phyloP scores from a whole-genome alignment of 1,140 invertebrate genomes.

The Drosophila azteca region DNA sequence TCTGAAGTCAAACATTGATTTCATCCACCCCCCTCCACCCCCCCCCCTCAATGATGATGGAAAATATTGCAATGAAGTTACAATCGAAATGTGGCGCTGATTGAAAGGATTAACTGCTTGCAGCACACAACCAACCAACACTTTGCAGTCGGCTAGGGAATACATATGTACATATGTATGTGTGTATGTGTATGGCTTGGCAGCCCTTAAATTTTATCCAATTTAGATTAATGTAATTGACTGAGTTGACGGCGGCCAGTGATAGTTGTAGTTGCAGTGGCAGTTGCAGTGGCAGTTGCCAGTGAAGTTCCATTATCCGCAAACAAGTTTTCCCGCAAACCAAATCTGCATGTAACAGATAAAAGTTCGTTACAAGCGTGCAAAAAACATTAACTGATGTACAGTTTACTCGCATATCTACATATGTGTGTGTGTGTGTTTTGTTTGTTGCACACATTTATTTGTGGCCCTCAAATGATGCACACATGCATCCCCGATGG shows the following conservation, averaged over 20 bases:
- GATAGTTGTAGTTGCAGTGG: too few relatives aligned
- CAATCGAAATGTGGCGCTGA: background rate
- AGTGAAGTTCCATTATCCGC: too few relatives aligned
- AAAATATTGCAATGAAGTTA: background rate
- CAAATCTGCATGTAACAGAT: slow-evolving; percentile 22
- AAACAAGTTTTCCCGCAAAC: background rate
- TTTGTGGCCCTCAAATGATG: slow-evolving; percentile 47
- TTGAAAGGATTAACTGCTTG: background rate
- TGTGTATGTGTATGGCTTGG: too few relatives aligned
- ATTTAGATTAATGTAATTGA: too few relatives aligned
- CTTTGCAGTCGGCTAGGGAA: background rate
- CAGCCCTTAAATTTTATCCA: too few relatives aligned
- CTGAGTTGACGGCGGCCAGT: too few relatives aligned
- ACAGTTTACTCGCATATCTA: background rate
- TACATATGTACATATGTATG: too few relatives aligned
- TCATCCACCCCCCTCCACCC: background rate
- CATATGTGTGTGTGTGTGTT: background rate
- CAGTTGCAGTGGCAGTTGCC: too few relatives aligned
- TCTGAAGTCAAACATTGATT: slow-evolving; percentile 2
- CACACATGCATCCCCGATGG: slow-evolving; percentile 34
- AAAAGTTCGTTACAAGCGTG: slow-evolving; percentile 15
- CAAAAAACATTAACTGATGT: slow-evolving; percentile 34
- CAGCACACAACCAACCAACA: background rate
- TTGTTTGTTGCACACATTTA: slow-evolving; percentile 35
- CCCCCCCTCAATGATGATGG: background rate